A percentile compares a stretch with the other conserved stretches of the same genome.
Evolutionary conservation across 2,888 invertebrate species (phyloP).

Genomic region (Anoncus sp.): DNA sequence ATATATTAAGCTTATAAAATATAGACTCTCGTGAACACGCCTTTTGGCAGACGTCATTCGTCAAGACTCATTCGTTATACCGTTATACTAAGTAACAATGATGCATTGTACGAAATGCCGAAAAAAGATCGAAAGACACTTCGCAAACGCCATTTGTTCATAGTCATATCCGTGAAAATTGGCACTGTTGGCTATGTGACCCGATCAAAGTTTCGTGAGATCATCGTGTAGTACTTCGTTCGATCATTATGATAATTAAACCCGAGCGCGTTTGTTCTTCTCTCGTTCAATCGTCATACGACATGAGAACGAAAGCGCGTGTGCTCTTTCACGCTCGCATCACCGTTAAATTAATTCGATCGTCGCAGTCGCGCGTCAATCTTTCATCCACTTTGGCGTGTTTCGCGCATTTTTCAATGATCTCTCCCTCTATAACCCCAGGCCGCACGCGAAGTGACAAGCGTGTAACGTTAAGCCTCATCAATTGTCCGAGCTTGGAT

Average conservation of each 20-base stretch:
- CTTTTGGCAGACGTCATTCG: constrained; percentile 49
- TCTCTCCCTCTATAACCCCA: too few species aligned
- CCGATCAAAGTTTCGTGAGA: constrained; percentile 36
- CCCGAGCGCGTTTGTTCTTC: neutral
- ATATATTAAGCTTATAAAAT: constrained; percentile 5
- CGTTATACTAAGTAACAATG: constrained; percentile 58
- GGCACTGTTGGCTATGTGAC: constrained; percentile 51
- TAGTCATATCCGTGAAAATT: constrained; percentile 56
- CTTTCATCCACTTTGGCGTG: too few species aligned
- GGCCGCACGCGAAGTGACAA: too few species aligned
- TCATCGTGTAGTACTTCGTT: constrained; percentile 16
- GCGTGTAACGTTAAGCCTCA: neutral
- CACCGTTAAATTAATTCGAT: constrained; percentile 44
- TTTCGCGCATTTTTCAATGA: neutral
- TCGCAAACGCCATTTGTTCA: constrained; percentile 47
- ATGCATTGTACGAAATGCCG: constrained; percentile 31
- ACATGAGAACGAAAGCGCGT: neutral
- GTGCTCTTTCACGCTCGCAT: neutral
- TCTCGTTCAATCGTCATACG: constrained; percentile 15
- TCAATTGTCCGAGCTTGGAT: too few species aligned
- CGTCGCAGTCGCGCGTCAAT: constrained; percentile 10
- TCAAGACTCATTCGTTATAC: constrained; percentile 33
- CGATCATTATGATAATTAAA: constrained; percentile 35
- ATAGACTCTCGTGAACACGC: neutral
- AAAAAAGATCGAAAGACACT: constrained; percentile 32